Percentiles rank a stretch among this genome's conserved stretches.
Conservation (phyloP, 2,797 vertebrate species). For the Melanotaenia parkinsoni region DNA sequence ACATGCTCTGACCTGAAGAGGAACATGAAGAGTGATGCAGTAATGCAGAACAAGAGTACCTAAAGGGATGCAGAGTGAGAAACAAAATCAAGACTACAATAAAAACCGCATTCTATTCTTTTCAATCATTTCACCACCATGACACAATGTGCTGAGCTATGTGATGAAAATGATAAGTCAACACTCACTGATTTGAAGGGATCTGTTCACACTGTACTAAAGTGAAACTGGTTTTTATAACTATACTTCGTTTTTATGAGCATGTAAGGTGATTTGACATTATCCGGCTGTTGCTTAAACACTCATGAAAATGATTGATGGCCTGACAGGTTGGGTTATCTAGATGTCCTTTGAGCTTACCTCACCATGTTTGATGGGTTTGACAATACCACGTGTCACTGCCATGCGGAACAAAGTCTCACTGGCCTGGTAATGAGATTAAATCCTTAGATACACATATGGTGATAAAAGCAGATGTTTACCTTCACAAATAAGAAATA, state of each 20-base stretch:
- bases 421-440: slow-evolving; percentile 76
- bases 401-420: slow-evolving; percentile 87
- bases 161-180: neutral
- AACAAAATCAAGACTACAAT: slow-evolving; percentile 1
- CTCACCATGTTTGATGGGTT: slow-evolving; percentile 85
- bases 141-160: neutral
- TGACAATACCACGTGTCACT: slow-evolving; percentile 80
- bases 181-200: neutral
- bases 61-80: slow-evolving; percentile 42
- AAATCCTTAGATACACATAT: neutral
- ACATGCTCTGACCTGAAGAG: slow-evolving; percentile 82
- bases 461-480: neutral
- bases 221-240: slow-evolving; percentile 1
- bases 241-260: neutral
- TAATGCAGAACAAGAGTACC: slow-evolving; percentile 85
- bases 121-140: neutral
- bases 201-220: neutral
- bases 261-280: neutral
- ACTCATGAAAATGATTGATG: neutral
- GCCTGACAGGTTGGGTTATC: neutral
- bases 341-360: slow-evolving; percentile 57
- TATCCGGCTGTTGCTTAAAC: neutral
- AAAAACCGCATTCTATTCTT: neutral
- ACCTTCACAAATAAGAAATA: neutral
- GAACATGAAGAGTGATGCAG: slow-evolving; percentile 85